phyloP scores from a whole-genome alignment of 2,888 invertebrate genomes.

The Dryadula phaetusa region DNA sequence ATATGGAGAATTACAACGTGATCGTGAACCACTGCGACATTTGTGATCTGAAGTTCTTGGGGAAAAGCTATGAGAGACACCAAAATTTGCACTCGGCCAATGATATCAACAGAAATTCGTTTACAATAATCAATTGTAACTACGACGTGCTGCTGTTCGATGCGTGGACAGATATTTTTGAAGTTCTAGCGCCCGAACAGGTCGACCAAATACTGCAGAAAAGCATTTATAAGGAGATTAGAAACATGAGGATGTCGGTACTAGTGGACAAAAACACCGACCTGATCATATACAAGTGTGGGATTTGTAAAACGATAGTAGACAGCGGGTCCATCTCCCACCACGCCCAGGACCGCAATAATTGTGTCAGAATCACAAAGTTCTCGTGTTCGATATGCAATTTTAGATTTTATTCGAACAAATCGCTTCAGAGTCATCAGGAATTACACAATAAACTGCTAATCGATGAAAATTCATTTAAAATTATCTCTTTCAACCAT shows the following conservation, averaged over 20 bases:
- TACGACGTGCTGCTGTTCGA: slow-evolving; percentile 51
- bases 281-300: slow-evolving; percentile 55
- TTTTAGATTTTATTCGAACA: slow-evolving; percentile 39
- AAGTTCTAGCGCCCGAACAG: slow-evolving; percentile 50
- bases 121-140: slow-evolving; percentile 57
- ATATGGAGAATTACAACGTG: slow-evolving; percentile 46
- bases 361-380: slow-evolving; percentile 30
- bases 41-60: slow-evolving; percentile 59
- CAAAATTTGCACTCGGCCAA: slow-evolving; percentile 39
- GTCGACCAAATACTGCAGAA: slow-evolving; percentile 52
- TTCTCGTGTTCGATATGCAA: slow-evolving; percentile 41
- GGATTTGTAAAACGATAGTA: slow-evolving; percentile 49
- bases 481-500: slow-evolving; percentile 49
- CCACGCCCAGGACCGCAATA: slow-evolving; percentile 41
- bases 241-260: slow-evolving; percentile 52
- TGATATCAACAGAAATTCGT: slow-evolving; percentile 43
- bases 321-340: slow-evolving; percentile 33
- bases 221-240: slow-evolving; percentile 54
- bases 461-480: slow-evolving; percentile 36
- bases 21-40: slow-evolving; percentile 52
- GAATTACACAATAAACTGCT: slow-evolving; percentile 43
- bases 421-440: slow-evolving; percentile 43
- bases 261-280: slow-evolving; percentile 52
- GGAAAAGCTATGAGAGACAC: slow-evolving; percentile 54
- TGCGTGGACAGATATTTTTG: slow-evolving; percentile 58